phyloP scores from a whole-genome alignment of 2,797 vertebrate species.

The Kryptopterus vitreolus region DNA sequence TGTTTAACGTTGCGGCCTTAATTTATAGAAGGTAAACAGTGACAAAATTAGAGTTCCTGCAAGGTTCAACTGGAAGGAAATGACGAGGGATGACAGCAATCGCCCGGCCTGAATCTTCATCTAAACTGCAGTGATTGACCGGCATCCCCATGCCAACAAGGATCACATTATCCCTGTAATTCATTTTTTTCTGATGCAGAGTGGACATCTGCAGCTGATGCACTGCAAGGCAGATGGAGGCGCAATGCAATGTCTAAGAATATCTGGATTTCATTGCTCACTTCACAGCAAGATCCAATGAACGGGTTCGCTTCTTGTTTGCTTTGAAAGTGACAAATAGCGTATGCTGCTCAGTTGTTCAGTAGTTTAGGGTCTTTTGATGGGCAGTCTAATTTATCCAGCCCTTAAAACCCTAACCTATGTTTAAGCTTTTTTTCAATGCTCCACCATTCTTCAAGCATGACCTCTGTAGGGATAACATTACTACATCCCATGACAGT shows the following conservation, averaged over 20 bases:
- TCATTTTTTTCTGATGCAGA: slow-evolving; percentile 77
- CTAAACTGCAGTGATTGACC: slow-evolving; percentile 73
- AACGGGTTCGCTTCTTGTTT: background rate
- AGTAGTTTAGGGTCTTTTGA: background rate
- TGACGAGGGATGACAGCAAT: slow-evolving; percentile 69
- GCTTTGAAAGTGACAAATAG: slow-evolving; percentile 6
- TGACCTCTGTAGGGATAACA: background rate
- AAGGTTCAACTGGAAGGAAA: slow-evolving; percentile 46
- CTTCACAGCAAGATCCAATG: background rate
- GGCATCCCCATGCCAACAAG: slow-evolving; percentile 67
- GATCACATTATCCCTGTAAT: slow-evolving; percentile 72
- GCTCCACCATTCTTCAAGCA: background rate
- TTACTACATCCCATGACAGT: background rate
- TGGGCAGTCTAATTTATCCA: background rate
- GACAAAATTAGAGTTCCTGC: slow-evolving; percentile 18
- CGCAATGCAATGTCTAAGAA: slow-evolving; percentile 26
- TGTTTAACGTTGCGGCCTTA: slow-evolving; percentile 34
- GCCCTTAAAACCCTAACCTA: background rate
- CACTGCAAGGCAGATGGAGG: slow-evolving; percentile 57
- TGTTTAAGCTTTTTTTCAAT: background rate
- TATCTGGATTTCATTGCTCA: slow-evolving; percentile 30
- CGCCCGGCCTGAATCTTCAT: slow-evolving; percentile 76
- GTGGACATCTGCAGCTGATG: slow-evolving; percentile 76
- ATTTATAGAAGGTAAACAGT: slow-evolving; percentile 45
- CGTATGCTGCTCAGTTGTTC: background rate